These are phyloP conservation scores for Acanthaster planci DNA, from an alignment of 35 echinoderm and acorn worm genomes.

Conservation along the genomic window DNA sequence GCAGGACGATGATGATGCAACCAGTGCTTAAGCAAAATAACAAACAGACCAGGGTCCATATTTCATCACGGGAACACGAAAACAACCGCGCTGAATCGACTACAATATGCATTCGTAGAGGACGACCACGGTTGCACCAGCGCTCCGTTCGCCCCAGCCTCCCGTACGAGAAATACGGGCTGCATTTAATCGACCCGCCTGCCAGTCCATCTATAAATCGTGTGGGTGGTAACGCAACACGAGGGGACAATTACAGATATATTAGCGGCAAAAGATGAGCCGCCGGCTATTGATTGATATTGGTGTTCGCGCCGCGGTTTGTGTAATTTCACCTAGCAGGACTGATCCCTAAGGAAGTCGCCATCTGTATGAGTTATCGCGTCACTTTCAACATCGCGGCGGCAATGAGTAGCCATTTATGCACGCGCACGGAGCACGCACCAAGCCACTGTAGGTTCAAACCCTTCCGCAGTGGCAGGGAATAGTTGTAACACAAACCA, in stretches of 20 bases:
- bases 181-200: neutral
- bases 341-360: neutral
- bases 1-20: neutral
- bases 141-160: too few species aligned
- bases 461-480: neutral
- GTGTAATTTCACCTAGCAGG: constrained; percentile 12
- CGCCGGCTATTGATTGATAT: constrained; percentile 19
- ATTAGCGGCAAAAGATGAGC: constrained; percentile 26
- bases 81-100: too few species aligned
- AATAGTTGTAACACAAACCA: neutral
- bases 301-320: constrained; percentile 21
- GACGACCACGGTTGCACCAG: too few species aligned
- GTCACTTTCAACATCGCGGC: constrained; percentile 5
- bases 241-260: constrained; percentile 31
- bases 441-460: neutral
- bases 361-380: constrained; percentile 16
- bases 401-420: neutral
- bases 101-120: too few species aligned
- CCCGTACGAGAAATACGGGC: neutral
- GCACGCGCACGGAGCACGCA: constrained; percentile 7
- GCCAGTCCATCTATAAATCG: neutral
- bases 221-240: constrained; percentile 18
- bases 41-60: too few species aligned
- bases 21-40: neutral
- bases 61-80: too few species aligned